Evolutionary conservation across 2,113 vertebrate species (phyloP), one percentile per base, ranked within the genome.

Genomic region (Accipiter cooperii): DNA sequence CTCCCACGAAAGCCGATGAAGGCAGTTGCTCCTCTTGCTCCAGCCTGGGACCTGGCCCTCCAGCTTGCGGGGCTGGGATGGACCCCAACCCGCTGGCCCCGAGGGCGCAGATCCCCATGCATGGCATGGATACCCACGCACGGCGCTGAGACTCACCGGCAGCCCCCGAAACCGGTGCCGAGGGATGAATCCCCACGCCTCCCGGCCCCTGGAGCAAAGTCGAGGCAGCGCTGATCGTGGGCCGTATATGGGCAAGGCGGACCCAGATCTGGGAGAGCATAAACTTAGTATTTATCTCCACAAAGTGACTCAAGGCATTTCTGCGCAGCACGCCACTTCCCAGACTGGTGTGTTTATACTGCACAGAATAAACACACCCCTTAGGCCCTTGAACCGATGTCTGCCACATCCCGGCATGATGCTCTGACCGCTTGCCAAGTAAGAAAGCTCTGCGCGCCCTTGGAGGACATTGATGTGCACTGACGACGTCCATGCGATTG

Each of bases 391-490:
- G n/a, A 82, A 58, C 12, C 1, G 4, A 1, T 3, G 61, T 44
- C 75, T 44, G 44, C 22, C 33, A 3, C 74, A 17, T 89, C 83
- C 64, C 1, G 0, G 63, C 19, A 33, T 40, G 95, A 92, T 92
- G 95, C 38, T 90, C 70, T 38, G 85, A 38, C 9, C 0, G 2
- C 51, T 46, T 40, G 65, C 86, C 85, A 29, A 58, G 46, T 6
- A 13, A 22, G n/a, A 38, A 58, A 84, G 31, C 87, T 73, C 33
- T 83, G 84, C 38, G 22, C 61, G 0, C 31, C 29, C 84, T 76
- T 1, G 0, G 34, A 9, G 54, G 44, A 83, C 0, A 0, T 1
- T 20, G 79, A 19, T 47, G 70, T 22, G 70, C 20, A 1, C 26
- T 12, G 82, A 13, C 0, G 7, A 8, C 47, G 63, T 22, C 90